These are phyloP conservation scores for Eumeta japonica DNA, from an alignment of 1,140 invertebrate genomes.

Conservation along the genomic window DNA sequence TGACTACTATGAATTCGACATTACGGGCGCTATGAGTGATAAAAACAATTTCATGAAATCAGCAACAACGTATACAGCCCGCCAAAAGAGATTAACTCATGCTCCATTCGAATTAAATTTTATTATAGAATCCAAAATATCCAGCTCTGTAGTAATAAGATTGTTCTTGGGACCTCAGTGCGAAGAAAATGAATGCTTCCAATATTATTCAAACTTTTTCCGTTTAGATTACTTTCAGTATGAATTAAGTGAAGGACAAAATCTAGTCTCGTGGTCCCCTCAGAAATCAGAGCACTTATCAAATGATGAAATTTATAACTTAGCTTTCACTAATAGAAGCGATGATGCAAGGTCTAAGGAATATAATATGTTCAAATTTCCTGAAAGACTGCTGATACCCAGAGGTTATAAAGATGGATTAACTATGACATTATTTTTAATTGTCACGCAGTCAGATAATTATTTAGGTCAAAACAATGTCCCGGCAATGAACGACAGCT, in stretches of 20 bases:
- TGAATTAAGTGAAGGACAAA: constrained; percentile 25
- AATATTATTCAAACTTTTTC: constrained; percentile 28
- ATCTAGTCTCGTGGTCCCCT: constrained; percentile 28
- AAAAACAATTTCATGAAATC: constrained; percentile 6
- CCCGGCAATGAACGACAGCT: not conserved
- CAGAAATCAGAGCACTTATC: constrained; percentile 27
- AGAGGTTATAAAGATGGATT: constrained; percentile 33
- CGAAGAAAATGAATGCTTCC: constrained; percentile 27
- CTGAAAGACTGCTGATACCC: constrained; percentile 36
- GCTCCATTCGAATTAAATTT: constrained; percentile 57
- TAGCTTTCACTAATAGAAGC: constrained; percentile 13
- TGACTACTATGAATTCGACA: constrained; percentile 30
- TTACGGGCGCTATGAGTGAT: constrained; percentile 9
- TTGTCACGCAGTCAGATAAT: constrained; percentile 21
- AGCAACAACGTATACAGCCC: constrained; percentile 23
- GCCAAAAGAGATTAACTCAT: constrained; percentile 59
- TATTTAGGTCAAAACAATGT: constrained; percentile 5
- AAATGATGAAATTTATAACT: constrained; percentile 29
- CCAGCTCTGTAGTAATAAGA: constrained; percentile 46
- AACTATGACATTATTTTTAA: constrained; percentile 36
- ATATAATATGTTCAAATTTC: constrained; percentile 37
- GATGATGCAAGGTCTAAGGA: constrained; percentile 13
- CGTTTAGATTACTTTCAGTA: constrained; percentile 30
- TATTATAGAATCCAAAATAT: constrained; percentile 48
- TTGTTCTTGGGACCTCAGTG: constrained; percentile 61